Conservation (phyloP, 2,797 vertebrate genomes). For the Hapalemur alaotrensis region DNA sequence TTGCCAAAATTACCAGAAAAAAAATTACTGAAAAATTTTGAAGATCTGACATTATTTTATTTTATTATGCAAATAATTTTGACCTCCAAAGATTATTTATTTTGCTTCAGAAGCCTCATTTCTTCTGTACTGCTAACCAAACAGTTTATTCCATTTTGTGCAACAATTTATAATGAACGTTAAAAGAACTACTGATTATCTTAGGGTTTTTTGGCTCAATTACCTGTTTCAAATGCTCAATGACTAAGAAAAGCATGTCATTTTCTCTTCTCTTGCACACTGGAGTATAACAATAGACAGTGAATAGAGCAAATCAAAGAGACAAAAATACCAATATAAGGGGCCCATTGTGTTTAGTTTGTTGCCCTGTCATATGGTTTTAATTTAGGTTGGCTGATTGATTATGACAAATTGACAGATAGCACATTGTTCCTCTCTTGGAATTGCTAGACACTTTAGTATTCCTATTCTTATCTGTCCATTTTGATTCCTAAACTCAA, state of each 20-base stretch:
- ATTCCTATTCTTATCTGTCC: slow-evolving; percentile 64
- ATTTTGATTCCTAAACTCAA: slow-evolving; percentile 73
- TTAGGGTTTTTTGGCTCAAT: slow-evolving; percentile 71
- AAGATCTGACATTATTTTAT: slow-evolving; percentile 58
- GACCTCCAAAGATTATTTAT: slow-evolving; percentile 68
- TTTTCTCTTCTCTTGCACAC: slow-evolving; percentile 69
- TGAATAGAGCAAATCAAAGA: slow-evolving; percentile 75
- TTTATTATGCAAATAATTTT: slow-evolving; percentile 74
- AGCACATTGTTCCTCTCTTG: slow-evolving; percentile 56
- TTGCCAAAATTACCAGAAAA: slow-evolving; percentile 37
- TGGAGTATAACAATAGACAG: slow-evolving; percentile 71
- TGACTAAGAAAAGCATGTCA: slow-evolving; percentile 70
- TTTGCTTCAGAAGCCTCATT: slow-evolving; percentile 61
- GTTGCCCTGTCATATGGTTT: slow-evolving; percentile 65
- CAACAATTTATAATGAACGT: slow-evolving; percentile 72
- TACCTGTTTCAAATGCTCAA: slow-evolving; percentile 62
- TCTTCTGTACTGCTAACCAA: slow-evolving; percentile 65
- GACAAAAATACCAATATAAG: slow-evolving; percentile 68
- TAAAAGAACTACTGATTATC: slow-evolving; percentile 71
- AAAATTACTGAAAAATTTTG: neutral
- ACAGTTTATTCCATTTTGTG: slow-evolving; percentile 61
- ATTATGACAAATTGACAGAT: slow-evolving; percentile 58
- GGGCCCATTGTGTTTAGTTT: slow-evolving; percentile 51
- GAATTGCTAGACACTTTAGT: slow-evolving; percentile 48
- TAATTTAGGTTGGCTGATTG: slow-evolving; percentile 68